These are phyloP conservation scores for Epinotia bilunana DNA, from an alignment of 2,888 invertebrate genomes.

Conservation along the genomic window DNA sequence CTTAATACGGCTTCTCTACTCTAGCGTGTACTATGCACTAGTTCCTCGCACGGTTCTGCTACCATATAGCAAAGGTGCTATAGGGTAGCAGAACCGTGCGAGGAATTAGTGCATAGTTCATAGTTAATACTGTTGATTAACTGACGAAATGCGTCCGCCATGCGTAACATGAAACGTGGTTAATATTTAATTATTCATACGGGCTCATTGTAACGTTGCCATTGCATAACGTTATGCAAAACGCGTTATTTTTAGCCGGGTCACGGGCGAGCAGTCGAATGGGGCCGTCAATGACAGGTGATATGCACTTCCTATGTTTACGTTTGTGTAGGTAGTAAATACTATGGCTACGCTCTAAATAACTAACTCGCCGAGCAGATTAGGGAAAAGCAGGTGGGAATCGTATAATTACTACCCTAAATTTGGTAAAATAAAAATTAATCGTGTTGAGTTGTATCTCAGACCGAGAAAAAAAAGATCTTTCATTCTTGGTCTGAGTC, in stretches of 20 bases:
- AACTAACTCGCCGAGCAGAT: no score
- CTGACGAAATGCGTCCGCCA: slow-evolving; percentile 35
- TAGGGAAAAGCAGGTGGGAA: not conserved
- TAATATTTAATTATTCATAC: slow-evolving; percentile 25
- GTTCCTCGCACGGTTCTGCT: no score
- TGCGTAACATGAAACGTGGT: slow-evolving; percentile 32
- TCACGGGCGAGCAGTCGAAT: slow-evolving; percentile 25
- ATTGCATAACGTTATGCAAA: slow-evolving; percentile 46
- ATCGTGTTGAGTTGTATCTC: no score
- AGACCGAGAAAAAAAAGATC: no score
- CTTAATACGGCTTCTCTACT: no score
- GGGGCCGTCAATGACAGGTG: slow-evolving; percentile 29
- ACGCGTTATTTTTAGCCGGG: slow-evolving; percentile 10
- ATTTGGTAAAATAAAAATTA: no score
- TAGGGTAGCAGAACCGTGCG: no score
- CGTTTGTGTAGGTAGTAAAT: slow-evolving; percentile 16
- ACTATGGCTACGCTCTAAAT: slow-evolving; percentile 1
- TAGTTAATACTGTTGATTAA: slow-evolving; percentile 33
- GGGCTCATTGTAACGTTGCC: slow-evolving; percentile 16
- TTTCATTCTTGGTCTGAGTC: no score
- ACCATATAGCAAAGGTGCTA: no score
- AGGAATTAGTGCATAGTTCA: not conserved
- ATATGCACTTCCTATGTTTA: slow-evolving; percentile 30
- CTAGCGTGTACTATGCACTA: no score
- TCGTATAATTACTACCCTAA: not conserved